Conservation (phyloP, 2,113 vertebrate genomes). For the Ciconia stormi region DNA sequence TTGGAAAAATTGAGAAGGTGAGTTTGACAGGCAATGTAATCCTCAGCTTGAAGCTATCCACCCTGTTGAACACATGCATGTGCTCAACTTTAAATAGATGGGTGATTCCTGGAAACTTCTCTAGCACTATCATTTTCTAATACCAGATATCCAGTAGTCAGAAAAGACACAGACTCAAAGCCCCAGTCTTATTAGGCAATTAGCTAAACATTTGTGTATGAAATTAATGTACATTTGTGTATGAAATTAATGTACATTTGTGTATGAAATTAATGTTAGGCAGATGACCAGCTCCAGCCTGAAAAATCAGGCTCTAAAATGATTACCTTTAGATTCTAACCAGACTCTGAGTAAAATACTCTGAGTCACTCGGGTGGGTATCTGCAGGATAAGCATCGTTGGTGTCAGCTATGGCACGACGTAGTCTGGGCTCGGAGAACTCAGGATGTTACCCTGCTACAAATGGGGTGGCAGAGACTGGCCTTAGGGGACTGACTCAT, state of each 20-base stretch:
- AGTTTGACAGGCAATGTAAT: conserved; percentile 16
- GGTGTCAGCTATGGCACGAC: background rate
- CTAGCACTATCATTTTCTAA: background rate
- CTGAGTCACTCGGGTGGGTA: background rate
- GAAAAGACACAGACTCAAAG: background rate
- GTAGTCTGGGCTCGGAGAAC: background rate
- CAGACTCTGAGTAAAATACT: background rate
- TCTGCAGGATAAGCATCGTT: background rate
- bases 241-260: background rate
- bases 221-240: background rate
- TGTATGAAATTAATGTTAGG: background rate
- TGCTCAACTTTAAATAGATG: background rate
- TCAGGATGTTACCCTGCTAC: background rate
- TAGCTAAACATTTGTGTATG: background rate
- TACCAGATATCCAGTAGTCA: background rate
- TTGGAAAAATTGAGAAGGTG: conserved; percentile 22
- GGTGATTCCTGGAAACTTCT: conserved; percentile 7
- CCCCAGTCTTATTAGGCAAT: background rate
- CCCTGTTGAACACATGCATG: background rate
- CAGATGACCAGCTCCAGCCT: background rate
- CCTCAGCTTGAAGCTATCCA: conserved; percentile 12
- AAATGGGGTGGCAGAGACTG: background rate
- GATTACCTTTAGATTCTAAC: background rate
- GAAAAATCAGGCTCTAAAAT: background rate
- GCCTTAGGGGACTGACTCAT: background rate